A percentile compares a stretch with the other conserved stretches of the same genome.
These are phyloP conservation scores for Malurus splendens DNA, from an alignment of 2,797 vertebrate species.

Conservation along the genomic window DNA sequence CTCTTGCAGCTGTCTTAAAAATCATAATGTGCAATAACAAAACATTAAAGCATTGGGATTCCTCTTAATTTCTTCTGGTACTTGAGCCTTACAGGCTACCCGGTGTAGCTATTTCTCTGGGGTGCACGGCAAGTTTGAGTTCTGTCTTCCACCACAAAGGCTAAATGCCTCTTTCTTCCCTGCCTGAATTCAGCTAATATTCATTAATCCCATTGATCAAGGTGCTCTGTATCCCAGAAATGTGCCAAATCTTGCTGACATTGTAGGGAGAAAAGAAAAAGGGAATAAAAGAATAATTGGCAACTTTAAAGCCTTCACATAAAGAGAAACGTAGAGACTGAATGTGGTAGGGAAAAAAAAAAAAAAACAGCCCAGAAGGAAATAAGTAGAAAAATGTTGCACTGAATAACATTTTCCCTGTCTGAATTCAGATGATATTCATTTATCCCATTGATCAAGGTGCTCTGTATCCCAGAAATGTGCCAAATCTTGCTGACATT, in stretches of 20 bases:
- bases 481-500: neutral
- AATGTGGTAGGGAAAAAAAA: neutral
- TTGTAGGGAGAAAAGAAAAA: neutral
- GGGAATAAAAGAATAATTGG: neutral
- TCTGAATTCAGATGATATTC: too few species aligned
- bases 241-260: neutral
- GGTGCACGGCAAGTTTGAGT: neutral
- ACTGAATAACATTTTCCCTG: conserved; percentile 26
- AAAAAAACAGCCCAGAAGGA: neutral
- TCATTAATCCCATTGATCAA: neutral
- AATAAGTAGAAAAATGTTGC: conserved; percentile 17
- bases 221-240: neutral
- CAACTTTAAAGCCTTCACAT: neutral
- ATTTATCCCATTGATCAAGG: neutral
- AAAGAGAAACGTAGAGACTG: conserved; percentile 5
- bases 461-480: neutral
- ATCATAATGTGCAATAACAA: neutral
- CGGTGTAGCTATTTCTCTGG: neutral
- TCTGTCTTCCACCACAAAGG: neutral
- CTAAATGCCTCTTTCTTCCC: neutral
- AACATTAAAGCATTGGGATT: neutral
- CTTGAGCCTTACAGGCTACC: neutral
- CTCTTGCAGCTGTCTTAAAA: conserved; percentile 2
- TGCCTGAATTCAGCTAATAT: neutral
- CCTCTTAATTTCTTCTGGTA: neutral